Percentiles rank a stretch among this genome's conserved stretches.
Evolutionary conservation across 1,140 invertebrate genomes (phyloP).

Genomic region (Plodia interpunctella): DNA sequence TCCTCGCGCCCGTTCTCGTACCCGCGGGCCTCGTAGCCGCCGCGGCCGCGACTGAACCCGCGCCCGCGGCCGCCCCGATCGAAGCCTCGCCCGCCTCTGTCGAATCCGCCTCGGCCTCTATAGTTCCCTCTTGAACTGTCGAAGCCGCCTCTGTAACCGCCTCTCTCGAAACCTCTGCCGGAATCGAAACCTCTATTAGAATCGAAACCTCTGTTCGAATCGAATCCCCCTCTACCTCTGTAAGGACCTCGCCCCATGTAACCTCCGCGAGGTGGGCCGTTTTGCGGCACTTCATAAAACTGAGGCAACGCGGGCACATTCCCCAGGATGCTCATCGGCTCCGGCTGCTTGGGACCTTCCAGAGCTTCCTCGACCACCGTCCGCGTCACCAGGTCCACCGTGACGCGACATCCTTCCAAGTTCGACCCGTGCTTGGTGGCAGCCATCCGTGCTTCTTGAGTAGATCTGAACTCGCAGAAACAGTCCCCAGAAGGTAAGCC

Average conservation of each 20-base stretch:
- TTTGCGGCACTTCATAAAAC: slow-evolving; percentile 39
- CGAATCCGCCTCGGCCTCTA: slow-evolving; percentile 29
- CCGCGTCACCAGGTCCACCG: slow-evolving; percentile 82
- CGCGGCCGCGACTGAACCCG: slow-evolving; percentile 34
- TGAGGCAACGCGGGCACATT: slow-evolving; percentile 27
- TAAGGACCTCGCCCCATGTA: slow-evolving; percentile 43
- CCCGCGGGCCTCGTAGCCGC: slow-evolving; percentile 36
- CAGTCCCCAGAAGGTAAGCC: slow-evolving; percentile 88
- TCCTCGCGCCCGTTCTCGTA: slow-evolving; percentile 34
- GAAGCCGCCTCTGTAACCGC: slow-evolving; percentile 56
- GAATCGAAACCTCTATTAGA: slow-evolving; percentile 37
- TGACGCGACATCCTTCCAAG: slow-evolving; percentile 81
- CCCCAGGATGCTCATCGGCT: slow-evolving; percentile 20
- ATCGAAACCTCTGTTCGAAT: slow-evolving; percentile 34
- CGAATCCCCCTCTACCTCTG: slow-evolving; percentile 50
- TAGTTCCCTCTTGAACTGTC: slow-evolving; percentile 29
- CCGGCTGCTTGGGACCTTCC: slow-evolving; percentile 47
- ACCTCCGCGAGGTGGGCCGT: slow-evolving; percentile 19
- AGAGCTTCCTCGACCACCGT: slow-evolving; percentile 64
- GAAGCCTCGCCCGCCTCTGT: slow-evolving; percentile 22
- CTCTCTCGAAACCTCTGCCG: slow-evolving; percentile 27
- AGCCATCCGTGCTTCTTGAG: slow-evolving; percentile 83
- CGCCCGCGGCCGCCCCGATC: slow-evolving; percentile 48
- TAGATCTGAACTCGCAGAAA: slow-evolving; percentile 88
- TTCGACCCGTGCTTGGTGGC: slow-evolving; percentile 83